Base-by-base conservation (phyloP, 1,140 invertebrate species). In the Nixonia krombeini region DNA sequence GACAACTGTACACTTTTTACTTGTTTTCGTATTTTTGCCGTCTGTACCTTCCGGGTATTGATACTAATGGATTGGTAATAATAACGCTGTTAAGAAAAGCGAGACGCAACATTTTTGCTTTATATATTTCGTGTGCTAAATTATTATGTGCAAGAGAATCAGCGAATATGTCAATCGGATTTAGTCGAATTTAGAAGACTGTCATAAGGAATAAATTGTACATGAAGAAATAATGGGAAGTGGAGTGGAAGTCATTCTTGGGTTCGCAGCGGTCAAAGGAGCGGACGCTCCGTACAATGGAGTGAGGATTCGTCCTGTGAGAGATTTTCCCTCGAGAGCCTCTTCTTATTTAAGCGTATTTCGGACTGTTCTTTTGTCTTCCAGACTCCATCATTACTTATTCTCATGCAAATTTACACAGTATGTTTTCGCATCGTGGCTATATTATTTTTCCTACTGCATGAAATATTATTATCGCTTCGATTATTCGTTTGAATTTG, bases 271-370 rank as follows among this genome's bases (percentile, higher is more conserved):
- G 53, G 61, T 65, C 61, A 65, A 52, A 56, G 25, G 31, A 56
- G 29, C 12, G 52, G 26, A 31, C 38, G 31, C 13, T 52, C n/a
- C 37, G 12, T 55, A 55, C 33, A 50, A 40, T 55, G 23, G 41
- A 57, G 45, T 47, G 52, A 57, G 42, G 45, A 50, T 38, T 31
- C 18, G 42, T 42, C 33, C 35, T 2, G 17, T 26, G 52, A 47
- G 44, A 29, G 38, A 33, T 28, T 26, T 16, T 57, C 45, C 26
- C 41, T 35, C 0, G 40, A 7, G 41, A 57, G 23, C 46, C 28
- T 23, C 21, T 57, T 10, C 42, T 64, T 56, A 56, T 64, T 57
- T 64, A 64, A 64, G 47, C 35, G 38, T 51, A 46, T 35, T 64
- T 18, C 13, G 26, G 38, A 26, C 17, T 50, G 25, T 33, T n/a